A percentile compares a stretch with the other conserved stretches of the same genome.
These are phyloP conservation scores for Orius insidiosus DNA, from an alignment of 1,140 invertebrate genomes.

Conservation along the genomic window DNA sequence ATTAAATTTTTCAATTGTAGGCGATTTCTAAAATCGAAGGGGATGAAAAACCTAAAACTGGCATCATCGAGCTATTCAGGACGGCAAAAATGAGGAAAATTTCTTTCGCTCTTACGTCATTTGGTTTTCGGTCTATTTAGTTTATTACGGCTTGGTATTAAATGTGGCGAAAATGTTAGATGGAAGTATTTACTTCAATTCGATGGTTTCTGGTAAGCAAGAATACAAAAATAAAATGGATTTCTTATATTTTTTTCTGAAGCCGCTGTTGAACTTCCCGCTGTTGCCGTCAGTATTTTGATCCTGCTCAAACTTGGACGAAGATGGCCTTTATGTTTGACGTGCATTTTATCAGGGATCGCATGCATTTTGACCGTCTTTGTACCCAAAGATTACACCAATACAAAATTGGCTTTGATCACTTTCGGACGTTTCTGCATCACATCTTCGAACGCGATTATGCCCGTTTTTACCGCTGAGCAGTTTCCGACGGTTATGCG, in stretches of 20 bases:
- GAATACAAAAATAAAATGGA: no score
- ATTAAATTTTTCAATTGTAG: not conserved
- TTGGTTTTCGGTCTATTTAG: slow-evolving; percentile 55
- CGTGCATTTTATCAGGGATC: slow-evolving; percentile 40
- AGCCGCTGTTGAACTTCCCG: slow-evolving; percentile 51
- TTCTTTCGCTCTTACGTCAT: slow-evolving; percentile 45
- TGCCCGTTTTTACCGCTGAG: slow-evolving; percentile 55
- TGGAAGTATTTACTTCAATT: slow-evolving; percentile 46
- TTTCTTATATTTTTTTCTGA: no score
- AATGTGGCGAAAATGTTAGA: slow-evolving; percentile 48
- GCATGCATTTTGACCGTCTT: slow-evolving; percentile 40
- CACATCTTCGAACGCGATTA: slow-evolving; percentile 47
- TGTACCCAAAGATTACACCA: not conserved
- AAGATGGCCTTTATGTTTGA: slow-evolving; percentile 43
- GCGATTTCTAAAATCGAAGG: slow-evolving; percentile 9
- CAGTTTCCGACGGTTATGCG: slow-evolving; percentile 52
- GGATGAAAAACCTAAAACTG: slow-evolving; percentile 23
- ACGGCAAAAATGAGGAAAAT: slow-evolving; percentile 39
- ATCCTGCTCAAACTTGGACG: slow-evolving; percentile 48
- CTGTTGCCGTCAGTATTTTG: slow-evolving; percentile 49
- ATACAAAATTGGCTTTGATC: slow-evolving; percentile 31
- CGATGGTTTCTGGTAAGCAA: slow-evolving; percentile 32
- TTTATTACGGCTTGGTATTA: slow-evolving; percentile 51
- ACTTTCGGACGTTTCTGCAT: slow-evolving; percentile 53
- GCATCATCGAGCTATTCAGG: slow-evolving; percentile 40